phyloP scores from a whole-genome alignment of 2,888 invertebrate species.

The Apotomis turbidana region DNA sequence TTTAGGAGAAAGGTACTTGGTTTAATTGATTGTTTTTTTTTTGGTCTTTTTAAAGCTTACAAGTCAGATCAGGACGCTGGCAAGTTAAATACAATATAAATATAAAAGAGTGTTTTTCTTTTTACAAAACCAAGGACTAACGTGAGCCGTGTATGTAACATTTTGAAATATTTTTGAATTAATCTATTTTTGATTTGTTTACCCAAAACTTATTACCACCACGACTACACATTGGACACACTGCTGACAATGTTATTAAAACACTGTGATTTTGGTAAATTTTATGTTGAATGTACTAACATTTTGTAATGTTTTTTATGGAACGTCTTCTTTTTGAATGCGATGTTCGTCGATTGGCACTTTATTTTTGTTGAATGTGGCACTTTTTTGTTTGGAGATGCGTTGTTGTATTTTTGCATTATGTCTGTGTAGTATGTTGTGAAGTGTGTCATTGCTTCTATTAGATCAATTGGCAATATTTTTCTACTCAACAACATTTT shows the following conservation, averaged over 20 bases:
- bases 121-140: constrained; percentile 67
- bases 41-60: constrained; percentile 52
- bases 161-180: constrained; percentile 53
- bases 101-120: constrained; percentile 53
- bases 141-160: constrained; percentile 67
- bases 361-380: constrained; percentile 37
- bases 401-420: constrained; percentile 49
- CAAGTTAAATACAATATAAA: constrained; percentile 50
- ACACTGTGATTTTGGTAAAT: constrained; percentile 42
- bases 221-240: constrained; percentile 64
- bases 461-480: constrained; percentile 99
- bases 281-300: constrained; percentile 42
- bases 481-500: constrained; percentile 99
- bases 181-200: constrained; percentile 59
- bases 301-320: constrained; percentile 2
- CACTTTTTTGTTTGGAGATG: constrained; percentile 50
- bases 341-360: neutral
- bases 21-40: constrained; percentile 60
- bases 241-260: constrained; percentile 50
- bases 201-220: constrained; percentile 57
- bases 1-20: constrained; percentile 74
- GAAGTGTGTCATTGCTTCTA: constrained; percentile 99
- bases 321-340: neutral
- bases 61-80: constrained; percentile 74
- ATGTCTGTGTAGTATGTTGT: constrained; percentile 93